Conservation (phyloP, 2,797 vertebrate genomes). For the Sternarchorhynchus goeldii region DNA sequence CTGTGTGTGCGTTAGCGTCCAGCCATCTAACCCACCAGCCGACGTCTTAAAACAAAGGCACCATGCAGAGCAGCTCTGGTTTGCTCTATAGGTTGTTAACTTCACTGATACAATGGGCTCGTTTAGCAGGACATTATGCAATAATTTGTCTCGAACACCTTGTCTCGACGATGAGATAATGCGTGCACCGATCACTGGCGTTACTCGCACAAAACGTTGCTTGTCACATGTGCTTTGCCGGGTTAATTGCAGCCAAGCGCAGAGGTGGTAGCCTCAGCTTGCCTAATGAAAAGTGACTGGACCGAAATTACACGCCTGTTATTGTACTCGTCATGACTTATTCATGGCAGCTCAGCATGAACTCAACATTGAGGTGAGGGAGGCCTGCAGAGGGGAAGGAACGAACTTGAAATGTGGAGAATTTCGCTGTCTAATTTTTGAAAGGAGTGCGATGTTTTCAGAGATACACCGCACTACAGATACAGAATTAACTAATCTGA, state of each 20-base stretch:
- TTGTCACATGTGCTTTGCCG: slow-evolving; percentile 61
- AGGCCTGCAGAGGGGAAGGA: slow-evolving; percentile 19
- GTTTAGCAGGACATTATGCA: slow-evolving; percentile 28
- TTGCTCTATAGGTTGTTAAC: slow-evolving; percentile 5
- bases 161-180: slow-evolving; percentile 36
- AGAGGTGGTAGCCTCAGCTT: slow-evolving; percentile 64
- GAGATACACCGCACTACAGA: too few species aligned
- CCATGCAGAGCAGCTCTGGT: slow-evolving; percentile 22
- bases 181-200: neutral
- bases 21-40: slow-evolving; percentile 30
- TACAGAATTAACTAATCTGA: too few species aligned
- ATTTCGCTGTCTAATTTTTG: too few species aligned
- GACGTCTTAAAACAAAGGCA: slow-evolving; percentile 32
- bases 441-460: too few species aligned
- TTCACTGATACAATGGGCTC: slow-evolving; percentile 30
- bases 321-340: slow-evolving; percentile 66
- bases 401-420: too few species aligned
- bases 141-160: slow-evolving; percentile 15
- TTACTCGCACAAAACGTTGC: slow-evolving; percentile 38
- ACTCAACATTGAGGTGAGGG: slow-evolving; percentile 64
- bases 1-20: slow-evolving; percentile 34
- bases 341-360: slow-evolving; percentile 66
- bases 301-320: slow-evolving; percentile 63
- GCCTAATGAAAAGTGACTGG: slow-evolving; percentile 72
- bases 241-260: slow-evolving; percentile 70